Base-by-base conservation (phyloP, 2,797 vertebrate species). In the Scomberomorus guttatus region DNA sequence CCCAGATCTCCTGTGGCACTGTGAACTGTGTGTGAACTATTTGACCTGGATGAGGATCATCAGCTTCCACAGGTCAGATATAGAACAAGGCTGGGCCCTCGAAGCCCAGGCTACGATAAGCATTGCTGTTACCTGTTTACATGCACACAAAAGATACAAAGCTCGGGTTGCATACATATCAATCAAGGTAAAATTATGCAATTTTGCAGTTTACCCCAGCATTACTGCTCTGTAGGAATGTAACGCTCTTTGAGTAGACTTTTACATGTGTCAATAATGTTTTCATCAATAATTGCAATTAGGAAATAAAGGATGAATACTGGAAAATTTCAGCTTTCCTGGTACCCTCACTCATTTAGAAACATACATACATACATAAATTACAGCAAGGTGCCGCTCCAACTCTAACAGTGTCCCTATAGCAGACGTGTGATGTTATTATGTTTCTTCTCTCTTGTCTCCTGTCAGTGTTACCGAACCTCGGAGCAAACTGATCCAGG, bases 1-100 rank as follows among this genome's bases (percentile, higher is more conserved):
- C 77, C 79, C 80, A 12, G 57, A 90, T 90, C 89, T 90, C 82
- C 74, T 71, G 68, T 81, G 61, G 54, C 32, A 51, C 76, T 67
- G 48, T 79, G 71, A 89, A 78, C 84, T 68, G 56, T 68, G 71
- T 46, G 56, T 78, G 73, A 87, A 81, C 82, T 60, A 56, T 71
- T 60, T 80, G 75, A 84, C 74, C 79, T 83, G 65, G 46, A 72
- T 34, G 7, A 62, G 72, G 71, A 69, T 84, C 71, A 82, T 46
- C 62, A 24, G 46, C 46, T 61, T 54, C 48, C 39, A 57, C 22
- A 57, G 37, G 59, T 77, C 58, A 56, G 14, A 58, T 54, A 7
- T 54, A 48, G 54, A 42, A 55, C 24, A 46, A 56, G 62, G 13
- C 5, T 14, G 42, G 64, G 72, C 4, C 51, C 25, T 48, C 3